phyloP scores from a whole-genome alignment of 1,140 invertebrate genomes.

The Solenopsis fugax region DNA sequence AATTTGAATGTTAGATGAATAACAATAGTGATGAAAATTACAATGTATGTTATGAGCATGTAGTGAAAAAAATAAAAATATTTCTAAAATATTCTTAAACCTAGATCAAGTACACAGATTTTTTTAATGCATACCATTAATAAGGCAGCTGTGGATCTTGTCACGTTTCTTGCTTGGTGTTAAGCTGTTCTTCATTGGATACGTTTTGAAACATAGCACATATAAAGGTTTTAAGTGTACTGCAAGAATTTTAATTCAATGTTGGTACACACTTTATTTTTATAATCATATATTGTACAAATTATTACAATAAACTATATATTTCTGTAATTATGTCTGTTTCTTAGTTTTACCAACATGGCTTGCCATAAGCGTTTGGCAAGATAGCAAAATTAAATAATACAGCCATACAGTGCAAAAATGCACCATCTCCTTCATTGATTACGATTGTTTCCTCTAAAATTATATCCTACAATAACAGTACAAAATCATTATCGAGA shows the following conservation, averaged over 20 bases:
- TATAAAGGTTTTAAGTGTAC: conserved; percentile 4
- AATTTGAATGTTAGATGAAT: neutral
- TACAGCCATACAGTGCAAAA: conserved; percentile 82
- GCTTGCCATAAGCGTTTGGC: conserved; percentile 80
- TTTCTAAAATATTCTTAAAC: neutral
- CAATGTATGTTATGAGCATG: neutral
- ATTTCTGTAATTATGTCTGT: conserved; percentile 85
- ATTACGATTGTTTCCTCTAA: conserved; percentile 77
- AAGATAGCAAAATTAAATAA: conserved; percentile 83
- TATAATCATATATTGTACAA: conserved; percentile 86
- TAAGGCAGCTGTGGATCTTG: neutral
- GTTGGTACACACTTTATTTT: conserved; percentile 87
- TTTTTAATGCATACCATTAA: conserved; percentile 24
- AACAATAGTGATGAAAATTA: neutral
- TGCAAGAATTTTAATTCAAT: conserved; percentile 81
- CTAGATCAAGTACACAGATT: neutral
- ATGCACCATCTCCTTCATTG: conserved; percentile 73
- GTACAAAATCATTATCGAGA: conserved; percentile 85
- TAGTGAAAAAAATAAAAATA: conserved; percentile 5
- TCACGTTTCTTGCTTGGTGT: neutral
- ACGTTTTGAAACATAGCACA: neutral
- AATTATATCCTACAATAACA: conserved; percentile 84
- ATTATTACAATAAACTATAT: conserved; percentile 86
- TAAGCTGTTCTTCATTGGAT: neutral
- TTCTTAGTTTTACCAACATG: conserved; percentile 84